phyloP scores from a whole-genome alignment of 2,797 vertebrate genomes.

The Microchirus variegatus region DNA sequence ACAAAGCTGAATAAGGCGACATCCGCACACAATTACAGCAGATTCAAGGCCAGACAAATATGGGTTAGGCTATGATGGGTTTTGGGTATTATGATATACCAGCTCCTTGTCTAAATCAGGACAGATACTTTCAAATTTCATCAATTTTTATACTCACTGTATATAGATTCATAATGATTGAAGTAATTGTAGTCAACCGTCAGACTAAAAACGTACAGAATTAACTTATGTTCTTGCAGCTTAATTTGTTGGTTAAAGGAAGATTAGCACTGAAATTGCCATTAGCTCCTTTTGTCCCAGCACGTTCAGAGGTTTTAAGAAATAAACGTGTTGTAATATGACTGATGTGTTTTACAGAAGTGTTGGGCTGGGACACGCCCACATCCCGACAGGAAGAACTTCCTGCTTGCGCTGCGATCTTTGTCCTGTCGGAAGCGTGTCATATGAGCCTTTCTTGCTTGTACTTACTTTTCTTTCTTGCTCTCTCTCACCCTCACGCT shows the following conservation, averaged over 20 bases:
- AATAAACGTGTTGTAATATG: conserved; percentile 3
- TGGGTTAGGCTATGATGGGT: too few species aligned
- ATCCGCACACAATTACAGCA: too few species aligned
- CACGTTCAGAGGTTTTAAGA: background rate
- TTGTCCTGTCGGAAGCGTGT: conserved; percentile 40
- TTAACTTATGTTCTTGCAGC: conserved; percentile 8
- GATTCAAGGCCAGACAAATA: too few species aligned
- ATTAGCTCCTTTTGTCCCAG: background rate
- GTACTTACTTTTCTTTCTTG: background rate
- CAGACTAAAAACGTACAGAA: too few species aligned
- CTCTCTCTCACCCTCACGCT: conserved; percentile 2
- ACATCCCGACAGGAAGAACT: conserved; percentile 68
- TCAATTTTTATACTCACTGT: too few species aligned
- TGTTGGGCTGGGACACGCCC: conserved; percentile 28
- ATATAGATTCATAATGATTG: too few species aligned
- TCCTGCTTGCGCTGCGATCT: conserved; percentile 63
- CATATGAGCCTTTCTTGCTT: conserved; percentile 19
- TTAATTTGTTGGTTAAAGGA: conserved; percentile 5
- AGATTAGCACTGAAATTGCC: conserved; percentile 15
- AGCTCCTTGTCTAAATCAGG: too few species aligned
- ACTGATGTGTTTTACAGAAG: conserved; percentile 26
- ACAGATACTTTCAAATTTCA: too few species aligned
- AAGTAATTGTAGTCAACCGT: too few species aligned
- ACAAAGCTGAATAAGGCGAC: too few species aligned
- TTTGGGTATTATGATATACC: too few species aligned